Percentiles rank a stretch among this genome's conserved stretches.
Conservation (phyloP, 2,888 invertebrate species). For the Microplitis manilae region DNA sequence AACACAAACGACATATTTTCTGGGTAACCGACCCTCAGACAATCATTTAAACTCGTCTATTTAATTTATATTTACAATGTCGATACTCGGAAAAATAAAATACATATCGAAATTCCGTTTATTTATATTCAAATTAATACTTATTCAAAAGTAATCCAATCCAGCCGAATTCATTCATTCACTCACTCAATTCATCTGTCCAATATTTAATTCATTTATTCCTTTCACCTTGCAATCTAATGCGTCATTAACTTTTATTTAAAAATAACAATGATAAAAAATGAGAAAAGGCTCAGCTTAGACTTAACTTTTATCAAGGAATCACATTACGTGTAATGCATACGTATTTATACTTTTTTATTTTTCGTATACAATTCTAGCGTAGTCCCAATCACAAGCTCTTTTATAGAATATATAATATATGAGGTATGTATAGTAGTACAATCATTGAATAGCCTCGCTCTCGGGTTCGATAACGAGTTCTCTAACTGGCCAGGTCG, state of each 20-base stretch:
- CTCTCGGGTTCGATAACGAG: conserved; percentile 27
- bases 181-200: conserved; percentile 14
- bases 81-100: neutral
- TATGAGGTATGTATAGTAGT: neutral
- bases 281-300: neutral
- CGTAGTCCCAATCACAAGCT: no score
- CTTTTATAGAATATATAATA: neutral
- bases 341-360: conserved; percentile 25
- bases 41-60: conserved; percentile 27
- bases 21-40: conserved; percentile 35
- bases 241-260: conserved; percentile 1
- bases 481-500: conserved; percentile 41
- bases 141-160: neutral
- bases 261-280: neutral
- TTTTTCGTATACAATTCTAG: neutral
- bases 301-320: conserved; percentile 47
- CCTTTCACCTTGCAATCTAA: conserved; percentile 37
- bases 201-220: neutral
- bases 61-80: neutral
- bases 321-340: conserved; percentile 48
- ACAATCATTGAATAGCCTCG: neutral
- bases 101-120: neutral
- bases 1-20: conserved; percentile 34
- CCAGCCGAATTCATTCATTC: neutral
- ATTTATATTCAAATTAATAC: neutral